These are phyloP conservation scores for Tetropium fuscum DNA, from an alignment of 2,888 invertebrate species.

Conservation along the genomic window DNA sequence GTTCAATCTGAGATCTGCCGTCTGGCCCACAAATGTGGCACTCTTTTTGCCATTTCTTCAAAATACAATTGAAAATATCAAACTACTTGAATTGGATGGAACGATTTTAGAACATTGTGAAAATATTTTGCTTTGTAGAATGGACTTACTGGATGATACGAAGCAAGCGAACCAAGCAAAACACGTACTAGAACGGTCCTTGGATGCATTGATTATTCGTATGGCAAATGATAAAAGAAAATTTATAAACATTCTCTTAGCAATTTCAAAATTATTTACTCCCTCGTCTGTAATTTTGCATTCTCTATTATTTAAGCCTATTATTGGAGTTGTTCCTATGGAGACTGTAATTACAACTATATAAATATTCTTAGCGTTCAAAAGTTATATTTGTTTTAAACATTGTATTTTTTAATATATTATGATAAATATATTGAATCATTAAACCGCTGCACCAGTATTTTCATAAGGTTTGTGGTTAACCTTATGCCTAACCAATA, in stretches of 20 bases:
- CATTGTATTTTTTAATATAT: neutral
- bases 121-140: constrained; percentile 58
- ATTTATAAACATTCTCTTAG: constrained; percentile 54
- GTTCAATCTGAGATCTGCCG: constrained; percentile 70
- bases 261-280: constrained; percentile 55
- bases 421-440: too few relatives aligned
- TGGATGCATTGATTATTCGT: constrained; percentile 47
- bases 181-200: constrained; percentile 42
- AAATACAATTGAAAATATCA: constrained; percentile 47
- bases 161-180: constrained; percentile 49
- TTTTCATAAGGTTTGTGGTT: too few relatives aligned
- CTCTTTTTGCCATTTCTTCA: constrained; percentile 57
- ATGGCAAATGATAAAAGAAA: constrained; percentile 48
- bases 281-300: constrained; percentile 55
- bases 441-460: too few relatives aligned
- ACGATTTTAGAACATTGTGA: constrained; percentile 57
- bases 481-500: too few relatives aligned
- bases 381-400: neutral
- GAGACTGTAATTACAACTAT: constrained; percentile 65
- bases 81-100: constrained; percentile 50
- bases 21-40: constrained; percentile 69
- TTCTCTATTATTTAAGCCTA: constrained; percentile 60
- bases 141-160: constrained; percentile 55
- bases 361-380: constrained; percentile 39
- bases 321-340: constrained; percentile 63